Base-by-base conservation (phyloP, 2,113 vertebrate genomes). In the Sceloporus tristichus region DNA sequence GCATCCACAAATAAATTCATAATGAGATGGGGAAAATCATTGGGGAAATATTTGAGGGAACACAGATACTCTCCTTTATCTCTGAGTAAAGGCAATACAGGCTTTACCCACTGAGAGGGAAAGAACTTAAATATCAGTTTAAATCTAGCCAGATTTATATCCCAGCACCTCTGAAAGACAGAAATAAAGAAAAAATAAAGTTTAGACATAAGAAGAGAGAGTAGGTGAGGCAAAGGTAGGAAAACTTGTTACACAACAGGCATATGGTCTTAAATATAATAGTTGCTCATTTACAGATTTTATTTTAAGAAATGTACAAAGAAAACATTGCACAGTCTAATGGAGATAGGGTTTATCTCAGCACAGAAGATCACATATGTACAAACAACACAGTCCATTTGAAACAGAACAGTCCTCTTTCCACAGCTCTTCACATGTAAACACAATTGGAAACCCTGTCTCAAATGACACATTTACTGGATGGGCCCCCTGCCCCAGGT, bases 231-330 rank as follows among this genome's bases (percentile, higher is more conserved):
- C 40, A n/a, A 34, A 48, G 1, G 23, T 0, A 14, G 8, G 21
- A 54, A 23, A 0, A 48, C 59, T 5, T 7, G 38, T 4, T 40
- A 38, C 40, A 68, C 83, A 29, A 68, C 7, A 74, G 9, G 59
- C 42, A 0, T 0, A 0, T 65, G 1, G 4, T 59, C 0, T 2
- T 9, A 16, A 34, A 74, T 0, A 0, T 23, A 88, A 62, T 59
- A 88, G 89, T 34, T 77, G 90, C 89, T 75, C 27, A 13, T 95
- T 95, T 90, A 93, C 38, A 90, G 42, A 88, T 48, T 96, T 96
- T 96, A 96, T 96, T 96, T 85, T 95, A 95, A 95, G 95, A 96
- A 96, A 95, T 59, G 90, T 95, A 96, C 92, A 95, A 95, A 95
- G 84, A 56, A 59, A 93, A 94, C 48, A 77, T 0, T 21, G 91